Conservation (phyloP, 2,113 vertebrate genomes). For the Anhinga anhinga region DNA sequence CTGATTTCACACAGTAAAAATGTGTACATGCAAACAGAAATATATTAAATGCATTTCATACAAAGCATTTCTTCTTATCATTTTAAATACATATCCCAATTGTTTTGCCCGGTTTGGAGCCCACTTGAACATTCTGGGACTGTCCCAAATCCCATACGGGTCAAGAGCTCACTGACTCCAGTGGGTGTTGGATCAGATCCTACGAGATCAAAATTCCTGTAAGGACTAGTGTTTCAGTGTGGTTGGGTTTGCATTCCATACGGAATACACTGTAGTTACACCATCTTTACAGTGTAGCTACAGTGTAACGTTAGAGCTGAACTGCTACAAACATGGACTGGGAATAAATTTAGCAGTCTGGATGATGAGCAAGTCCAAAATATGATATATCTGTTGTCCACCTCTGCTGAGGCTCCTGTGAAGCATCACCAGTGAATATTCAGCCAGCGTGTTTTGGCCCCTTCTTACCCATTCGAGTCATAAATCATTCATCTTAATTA, state of each 20-base stretch:
- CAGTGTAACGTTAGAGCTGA: neutral
- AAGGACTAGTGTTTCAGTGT: constrained; percentile 7
- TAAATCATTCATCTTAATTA: constrained; percentile 52
- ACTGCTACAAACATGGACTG: neutral
- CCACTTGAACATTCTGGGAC: constrained; percentile 40
- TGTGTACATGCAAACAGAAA: constrained; percentile 32
- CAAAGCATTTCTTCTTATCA: neutral
- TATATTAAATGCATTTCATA: neutral
- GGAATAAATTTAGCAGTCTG: neutral
- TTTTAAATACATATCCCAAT: constrained; percentile 28
- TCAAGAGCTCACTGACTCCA: constrained; percentile 44
- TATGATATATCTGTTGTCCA: neutral
- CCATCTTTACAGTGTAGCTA: neutral
- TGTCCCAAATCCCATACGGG: constrained; percentile 14
- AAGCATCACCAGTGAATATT: neutral
- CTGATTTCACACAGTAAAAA: constrained; percentile 60
- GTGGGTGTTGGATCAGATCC: constrained; percentile 26
- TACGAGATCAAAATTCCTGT: constrained; percentile 21
- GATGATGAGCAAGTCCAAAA: neutral
- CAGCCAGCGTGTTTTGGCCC: neutral
- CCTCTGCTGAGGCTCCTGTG: neutral
- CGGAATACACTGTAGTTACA: neutral
- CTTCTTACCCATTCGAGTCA: neutral
- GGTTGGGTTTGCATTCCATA: neutral
- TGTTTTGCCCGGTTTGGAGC: constrained; percentile 18